Percentiles rank a stretch among this genome's conserved stretches.
These are phyloP conservation scores for Scaptomyza polygonia DNA, from an alignment of 2,888 invertebrate genomes.

Conservation along the genomic window DNA sequence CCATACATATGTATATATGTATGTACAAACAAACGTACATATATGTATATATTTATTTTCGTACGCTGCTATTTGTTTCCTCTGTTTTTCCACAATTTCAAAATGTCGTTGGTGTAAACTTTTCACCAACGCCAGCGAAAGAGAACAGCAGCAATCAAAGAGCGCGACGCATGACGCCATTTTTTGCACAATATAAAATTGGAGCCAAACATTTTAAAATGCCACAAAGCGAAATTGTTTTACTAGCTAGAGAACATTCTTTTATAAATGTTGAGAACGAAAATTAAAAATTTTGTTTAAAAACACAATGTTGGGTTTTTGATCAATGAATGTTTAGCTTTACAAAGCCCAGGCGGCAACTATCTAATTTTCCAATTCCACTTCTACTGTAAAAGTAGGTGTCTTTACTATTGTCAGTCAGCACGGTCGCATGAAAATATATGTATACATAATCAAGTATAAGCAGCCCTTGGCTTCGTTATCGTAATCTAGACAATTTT, in stretches of 20 bases:
- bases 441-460: neutral
- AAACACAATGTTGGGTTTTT: neutral
- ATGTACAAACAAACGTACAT: conserved; percentile 8
- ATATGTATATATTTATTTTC: conserved; percentile 74
- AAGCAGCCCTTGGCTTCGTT: conserved; percentile 10
- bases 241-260: too few relatives aligned
- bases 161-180: neutral
- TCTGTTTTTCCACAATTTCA: conserved; percentile 48
- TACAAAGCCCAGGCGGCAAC: conserved; percentile 5
- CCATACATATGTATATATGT: neutral
- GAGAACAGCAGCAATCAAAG: conserved; percentile 17
- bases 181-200: neutral
- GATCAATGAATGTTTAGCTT: neutral
- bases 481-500: conserved; percentile 38
- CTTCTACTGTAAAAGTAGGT: neutral
- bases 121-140: conserved; percentile 29
- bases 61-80: conserved; percentile 63
- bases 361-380: conserved; percentile 36
- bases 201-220: too few relatives aligned
- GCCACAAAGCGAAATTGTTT: too few relatives aligned
- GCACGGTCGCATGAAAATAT: neutral
- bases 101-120: conserved; percentile 47
- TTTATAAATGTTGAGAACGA: too few relatives aligned
- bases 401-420: conserved; percentile 7
- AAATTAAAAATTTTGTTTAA: neutral